Evolutionary conservation across 1,140 invertebrate genomes (phyloP), one percentile per base, ranked within the genome.

Genomic region (Coenobita brevimanus): DNA sequence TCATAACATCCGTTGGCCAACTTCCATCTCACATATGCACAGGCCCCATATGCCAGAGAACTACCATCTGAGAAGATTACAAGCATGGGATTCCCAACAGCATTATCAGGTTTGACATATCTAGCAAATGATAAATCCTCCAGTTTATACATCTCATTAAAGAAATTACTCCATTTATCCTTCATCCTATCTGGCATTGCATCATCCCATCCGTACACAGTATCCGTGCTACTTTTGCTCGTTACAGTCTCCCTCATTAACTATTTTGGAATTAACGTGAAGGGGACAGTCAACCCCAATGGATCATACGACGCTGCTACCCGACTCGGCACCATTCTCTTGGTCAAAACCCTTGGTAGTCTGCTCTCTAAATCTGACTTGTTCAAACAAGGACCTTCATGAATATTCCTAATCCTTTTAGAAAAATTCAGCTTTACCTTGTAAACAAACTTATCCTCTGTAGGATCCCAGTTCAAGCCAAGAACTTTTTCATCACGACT

Each of bases 401-500:
- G 33, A 10, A 80, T 30, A 27, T 80, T 80, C 54, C 33, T 80
- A 30, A 24, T 24, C 27, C 30, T 80, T n/a, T 57, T 57, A 1
- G 54, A 57, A 21, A 80, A 80, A 60, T 80, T 80, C n/a, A 80
- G 1, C 54, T 80, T 80, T 33, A 80, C 30, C 33, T 80, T 80
- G 13, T 57, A 80, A 10, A 30, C 8, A 15, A 80, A 80, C 30
- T 30, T n/a, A 33, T 80, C 78, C 17, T 54, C 43, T 4, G 13
- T 50, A n/a, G 75, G 75, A 54, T 1, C 15, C 41, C n/a, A 79
- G 43, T 50, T 15, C 6, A 79, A 30, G 4, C 50, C 43, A 50
- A 54, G 50, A 54, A 50, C 75, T 8, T 36, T 54, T 24, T 79
- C 41, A 15, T 8, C 50, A n/a, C 50, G 8, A 10, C 4, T 57